phyloP scores from a whole-genome alignment of 2,113 vertebrate genomes.

The Casuarius casuarius region DNA sequence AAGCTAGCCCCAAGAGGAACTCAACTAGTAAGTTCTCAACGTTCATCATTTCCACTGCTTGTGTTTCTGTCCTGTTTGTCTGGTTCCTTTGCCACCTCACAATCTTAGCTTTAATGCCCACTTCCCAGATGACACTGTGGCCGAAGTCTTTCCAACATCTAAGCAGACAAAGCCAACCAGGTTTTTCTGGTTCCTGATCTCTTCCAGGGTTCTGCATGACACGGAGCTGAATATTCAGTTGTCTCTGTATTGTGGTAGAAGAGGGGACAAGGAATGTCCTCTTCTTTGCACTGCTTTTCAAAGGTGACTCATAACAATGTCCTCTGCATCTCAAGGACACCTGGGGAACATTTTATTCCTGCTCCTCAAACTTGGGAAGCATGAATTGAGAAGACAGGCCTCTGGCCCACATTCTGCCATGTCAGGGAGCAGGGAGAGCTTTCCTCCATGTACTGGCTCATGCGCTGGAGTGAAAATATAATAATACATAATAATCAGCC shows the following conservation, averaged over 20 bases:
- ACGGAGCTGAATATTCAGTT: neutral
- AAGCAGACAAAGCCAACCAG: neutral
- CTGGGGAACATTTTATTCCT: neutral
- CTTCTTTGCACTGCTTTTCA: neutral
- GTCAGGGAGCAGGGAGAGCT: neutral
- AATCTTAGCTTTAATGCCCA: neutral
- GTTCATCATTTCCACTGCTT: neutral
- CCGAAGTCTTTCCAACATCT: neutral
- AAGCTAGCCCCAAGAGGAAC: neutral
- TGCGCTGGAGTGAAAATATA: neutral
- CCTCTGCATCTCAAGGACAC: neutral
- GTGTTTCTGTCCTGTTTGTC: neutral
- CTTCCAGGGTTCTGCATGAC: neutral
- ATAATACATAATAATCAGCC: neutral
- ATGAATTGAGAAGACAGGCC: neutral
- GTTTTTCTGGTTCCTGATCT: neutral
- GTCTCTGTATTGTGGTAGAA: neutral
- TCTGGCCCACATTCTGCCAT: no score
- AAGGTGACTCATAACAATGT: neutral
- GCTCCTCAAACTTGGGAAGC: neutral
- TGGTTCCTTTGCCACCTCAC: neutral
- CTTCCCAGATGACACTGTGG: neutral
- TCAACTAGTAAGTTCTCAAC: neutral
- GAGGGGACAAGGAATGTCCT: neutral
- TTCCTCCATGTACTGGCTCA: neutral